Conservation (phyloP, 1,140 invertebrate genomes). For the Protaetia brevitarsis region DNA sequence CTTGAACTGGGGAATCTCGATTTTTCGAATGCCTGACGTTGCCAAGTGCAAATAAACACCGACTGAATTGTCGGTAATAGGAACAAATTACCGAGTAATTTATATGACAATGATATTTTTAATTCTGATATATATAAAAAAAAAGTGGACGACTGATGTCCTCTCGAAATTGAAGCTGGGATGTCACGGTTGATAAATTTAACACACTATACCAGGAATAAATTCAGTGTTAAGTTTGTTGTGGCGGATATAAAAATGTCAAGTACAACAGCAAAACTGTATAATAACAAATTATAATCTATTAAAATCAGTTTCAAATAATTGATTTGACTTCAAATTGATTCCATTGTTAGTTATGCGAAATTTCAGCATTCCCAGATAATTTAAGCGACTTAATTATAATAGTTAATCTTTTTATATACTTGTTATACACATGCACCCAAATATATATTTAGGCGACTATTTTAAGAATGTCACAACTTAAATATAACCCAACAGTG, state of each 20-base stretch:
- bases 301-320: too few relatives aligned
- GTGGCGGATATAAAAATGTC: too few relatives aligned
- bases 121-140: not conserved
- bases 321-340: too few relatives aligned
- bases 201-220: not conserved
- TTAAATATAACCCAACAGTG: too few relatives aligned
- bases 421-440: not conserved
- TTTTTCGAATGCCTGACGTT: not conserved
- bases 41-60: not conserved
- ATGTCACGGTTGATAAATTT: not conserved
- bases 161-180: not conserved
- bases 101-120: not conserved
- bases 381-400: too few relatives aligned
- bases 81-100: conserved; percentile 4
- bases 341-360: too few relatives aligned
- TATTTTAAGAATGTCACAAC: not conserved
- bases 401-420: too few relatives aligned
- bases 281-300: too few relatives aligned
- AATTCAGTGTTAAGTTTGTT: too few relatives aligned
- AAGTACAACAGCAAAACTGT: too few relatives aligned
- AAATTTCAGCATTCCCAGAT: too few relatives aligned
- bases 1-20: not conserved
- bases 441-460: not conserved
- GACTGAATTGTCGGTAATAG: not conserved
- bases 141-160: too few relatives aligned